These are phyloP conservation scores for Ceryle rudis DNA, from an alignment of 2,797 vertebrate species.

Conservation along the genomic window DNA sequence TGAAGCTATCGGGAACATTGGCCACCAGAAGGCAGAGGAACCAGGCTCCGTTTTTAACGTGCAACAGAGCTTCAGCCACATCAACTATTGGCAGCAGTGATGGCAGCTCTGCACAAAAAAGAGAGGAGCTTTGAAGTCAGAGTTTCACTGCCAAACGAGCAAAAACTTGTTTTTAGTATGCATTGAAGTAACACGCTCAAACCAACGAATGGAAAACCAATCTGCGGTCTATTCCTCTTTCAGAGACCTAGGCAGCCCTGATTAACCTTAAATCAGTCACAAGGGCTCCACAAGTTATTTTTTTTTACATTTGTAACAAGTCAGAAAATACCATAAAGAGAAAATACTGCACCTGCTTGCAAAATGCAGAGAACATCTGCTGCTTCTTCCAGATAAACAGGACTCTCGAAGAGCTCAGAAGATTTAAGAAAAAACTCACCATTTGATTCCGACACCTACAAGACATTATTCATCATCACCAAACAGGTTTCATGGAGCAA, in stretches of 20 bases:
- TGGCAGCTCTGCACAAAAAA: constrained; percentile 86
- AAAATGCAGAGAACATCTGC: constrained; percentile 98
- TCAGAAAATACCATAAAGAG: background rate
- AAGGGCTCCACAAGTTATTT: fast-evolving
- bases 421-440: constrained; percentile 97
- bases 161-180: background rate
- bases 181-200: background rate
- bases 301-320: fast-evolving
- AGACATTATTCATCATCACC: background rate
- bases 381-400: constrained; percentile 96
- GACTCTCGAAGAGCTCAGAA: constrained; percentile 96
- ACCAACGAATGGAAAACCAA: background rate
- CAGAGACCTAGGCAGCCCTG: background rate
- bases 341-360: constrained; percentile 90
- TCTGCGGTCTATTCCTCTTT: background rate
- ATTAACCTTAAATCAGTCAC: background rate
- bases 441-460: constrained; percentile 91
- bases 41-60: constrained; percentile 96
- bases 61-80: constrained; percentile 94
- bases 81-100: constrained; percentile 95
- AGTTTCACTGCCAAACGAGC: background rate
- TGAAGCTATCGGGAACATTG: constrained; percentile 98
- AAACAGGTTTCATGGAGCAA: background rate
- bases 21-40: constrained; percentile 97
- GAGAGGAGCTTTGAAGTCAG: background rate